Evolutionary conservation across 2,888 invertebrate genomes (phyloP).

Genomic region (Cenopis cana): DNA sequence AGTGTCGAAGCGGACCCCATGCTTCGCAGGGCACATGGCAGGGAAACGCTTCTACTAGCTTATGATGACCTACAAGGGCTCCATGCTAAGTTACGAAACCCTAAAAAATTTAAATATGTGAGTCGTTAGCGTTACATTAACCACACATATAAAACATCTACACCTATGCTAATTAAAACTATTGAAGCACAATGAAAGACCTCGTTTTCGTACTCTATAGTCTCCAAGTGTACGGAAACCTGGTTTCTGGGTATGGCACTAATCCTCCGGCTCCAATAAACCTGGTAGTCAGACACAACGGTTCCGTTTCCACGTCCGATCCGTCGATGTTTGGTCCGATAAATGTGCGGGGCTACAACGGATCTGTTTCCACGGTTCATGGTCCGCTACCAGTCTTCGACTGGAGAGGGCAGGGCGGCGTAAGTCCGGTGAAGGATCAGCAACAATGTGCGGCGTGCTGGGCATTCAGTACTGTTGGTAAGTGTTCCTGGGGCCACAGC

Average conservation of each 20-base stretch:
- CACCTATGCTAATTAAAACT: neutral
- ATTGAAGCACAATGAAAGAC: neutral
- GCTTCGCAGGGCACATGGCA: too few species aligned
- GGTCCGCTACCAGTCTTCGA: slow-evolving; percentile 50
- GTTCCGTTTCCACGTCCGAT: too few species aligned
- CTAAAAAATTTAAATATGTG: neutral
- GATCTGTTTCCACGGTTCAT: neutral
- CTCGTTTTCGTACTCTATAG: neutral
- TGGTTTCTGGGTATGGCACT: neutral
- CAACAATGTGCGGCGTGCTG: slow-evolving; percentile 60
- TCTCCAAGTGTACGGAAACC: neutral
- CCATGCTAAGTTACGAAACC: neutral
- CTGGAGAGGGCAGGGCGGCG: slow-evolving; percentile 55
- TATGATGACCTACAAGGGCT: too few species aligned
- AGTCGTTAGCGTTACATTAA: neutral
- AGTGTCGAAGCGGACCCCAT: too few species aligned
- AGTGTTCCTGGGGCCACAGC: neutral
- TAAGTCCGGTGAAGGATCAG: slow-evolving; percentile 64
- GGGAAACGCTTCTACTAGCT: too few species aligned
- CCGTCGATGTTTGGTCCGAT: neutral
- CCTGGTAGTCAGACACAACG: too few species aligned
- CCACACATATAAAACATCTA: neutral
- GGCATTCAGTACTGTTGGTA: slow-evolving; percentile 66
- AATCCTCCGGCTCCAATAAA: neutral
- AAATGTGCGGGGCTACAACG: neutral